phyloP scores from a whole-genome alignment of 2,797 vertebrate genomes.

The Myotis vivesi region DNA sequence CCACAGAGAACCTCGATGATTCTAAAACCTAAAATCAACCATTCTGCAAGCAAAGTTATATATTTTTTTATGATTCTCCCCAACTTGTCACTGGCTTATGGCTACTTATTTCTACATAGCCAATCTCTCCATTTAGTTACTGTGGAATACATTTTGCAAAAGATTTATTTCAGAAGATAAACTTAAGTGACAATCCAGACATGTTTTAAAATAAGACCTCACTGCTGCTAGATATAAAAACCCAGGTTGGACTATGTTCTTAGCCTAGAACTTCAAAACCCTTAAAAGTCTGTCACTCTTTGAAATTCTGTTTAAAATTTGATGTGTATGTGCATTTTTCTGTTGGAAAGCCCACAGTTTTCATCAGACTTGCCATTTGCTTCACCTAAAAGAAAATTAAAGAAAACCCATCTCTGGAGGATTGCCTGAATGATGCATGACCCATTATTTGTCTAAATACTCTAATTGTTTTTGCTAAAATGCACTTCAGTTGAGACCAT shows the following conservation, averaged over 20 bases:
- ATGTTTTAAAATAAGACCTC: neutral
- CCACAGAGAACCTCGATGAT: neutral
- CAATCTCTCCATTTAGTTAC: neutral
- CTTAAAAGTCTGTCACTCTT: neutral
- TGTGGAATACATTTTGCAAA: neutral
- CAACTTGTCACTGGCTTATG: neutral
- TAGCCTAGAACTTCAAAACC: neutral
- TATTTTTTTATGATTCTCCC: neutral
- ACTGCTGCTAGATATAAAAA: neutral
- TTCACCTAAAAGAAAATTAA: neutral
- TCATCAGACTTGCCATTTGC: neutral
- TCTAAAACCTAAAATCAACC: neutral
- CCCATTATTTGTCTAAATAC: slow-evolving; percentile 21
- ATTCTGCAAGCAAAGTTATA: slow-evolving; percentile 10
- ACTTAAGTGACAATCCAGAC: neutral
- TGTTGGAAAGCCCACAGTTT: neutral
- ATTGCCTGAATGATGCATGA: neutral
- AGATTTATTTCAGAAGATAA: neutral
- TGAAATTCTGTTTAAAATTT: slow-evolving; percentile 13
- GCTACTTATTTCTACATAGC: neutral
- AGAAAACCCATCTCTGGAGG: neutral
- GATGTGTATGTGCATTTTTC: neutral
- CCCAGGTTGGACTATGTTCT: neutral
- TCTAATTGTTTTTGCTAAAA: slow-evolving; percentile 25
- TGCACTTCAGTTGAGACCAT: neutral